A percentile compares a stretch with the other conserved stretches of the same genome.
phyloP scores from a whole-genome alignment of 2,797 vertebrate species.

The Alfaro cultratus region DNA sequence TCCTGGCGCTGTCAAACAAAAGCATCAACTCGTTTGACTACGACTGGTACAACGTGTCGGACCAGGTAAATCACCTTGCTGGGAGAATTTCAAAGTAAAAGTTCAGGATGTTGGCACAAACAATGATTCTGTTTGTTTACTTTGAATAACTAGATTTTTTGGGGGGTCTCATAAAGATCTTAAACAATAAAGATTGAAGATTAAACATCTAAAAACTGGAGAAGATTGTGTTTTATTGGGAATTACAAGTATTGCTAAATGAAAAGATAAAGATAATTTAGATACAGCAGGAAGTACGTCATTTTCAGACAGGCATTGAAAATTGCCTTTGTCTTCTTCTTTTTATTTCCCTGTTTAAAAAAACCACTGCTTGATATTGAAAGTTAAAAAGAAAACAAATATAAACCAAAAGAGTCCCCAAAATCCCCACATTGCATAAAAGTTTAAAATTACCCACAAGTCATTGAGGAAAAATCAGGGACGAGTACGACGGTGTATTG shows the following conservation, averaged over 20 bases:
- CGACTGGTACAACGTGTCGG: conserved; percentile 98
- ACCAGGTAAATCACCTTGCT: conserved; percentile 83
- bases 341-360: background rate
- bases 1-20: conserved; percentile 88
- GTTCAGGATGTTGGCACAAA: background rate
- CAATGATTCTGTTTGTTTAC: background rate
- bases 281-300: background rate
- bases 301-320: background rate
- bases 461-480: background rate
- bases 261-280: background rate
- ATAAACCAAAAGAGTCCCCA: background rate
- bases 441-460: background rate
- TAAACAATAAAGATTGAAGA: background rate
- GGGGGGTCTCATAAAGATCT: background rate
- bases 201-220: background rate
- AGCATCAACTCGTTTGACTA: conserved; percentile 92
- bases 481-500: too few species aligned
- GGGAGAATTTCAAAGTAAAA: background rate
- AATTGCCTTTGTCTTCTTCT: background rate
- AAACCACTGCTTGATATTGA: background rate
- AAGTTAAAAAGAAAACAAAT: background rate
- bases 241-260: background rate
- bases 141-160: background rate
- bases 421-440: background rate
- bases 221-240: background rate